Conservation (phyloP, 2,888 invertebrate genomes). For the Leptinotarsa peninsularis region DNA sequence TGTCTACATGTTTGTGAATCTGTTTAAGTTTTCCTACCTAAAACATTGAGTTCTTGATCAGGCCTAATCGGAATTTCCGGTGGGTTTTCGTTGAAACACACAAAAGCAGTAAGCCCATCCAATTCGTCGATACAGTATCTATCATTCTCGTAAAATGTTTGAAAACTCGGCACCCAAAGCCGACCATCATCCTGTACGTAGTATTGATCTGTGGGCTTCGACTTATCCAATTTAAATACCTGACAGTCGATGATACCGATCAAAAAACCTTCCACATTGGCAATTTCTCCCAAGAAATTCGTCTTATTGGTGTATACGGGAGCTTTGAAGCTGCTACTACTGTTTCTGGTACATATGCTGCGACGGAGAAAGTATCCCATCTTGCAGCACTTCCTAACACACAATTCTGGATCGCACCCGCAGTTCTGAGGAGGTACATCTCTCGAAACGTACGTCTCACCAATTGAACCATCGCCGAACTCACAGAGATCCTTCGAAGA, state of each 20-base stretch:
- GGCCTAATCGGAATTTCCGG: not conserved
- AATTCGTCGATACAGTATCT: constrained; percentile 49
- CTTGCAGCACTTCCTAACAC: constrained; percentile 46
- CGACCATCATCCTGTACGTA: constrained; percentile 50
- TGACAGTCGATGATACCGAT: constrained; percentile 45
- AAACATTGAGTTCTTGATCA: constrained; percentile 18
- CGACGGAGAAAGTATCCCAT: constrained; percentile 36
- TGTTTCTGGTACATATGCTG: constrained; percentile 27
- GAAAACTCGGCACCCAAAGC: constrained; percentile 45
- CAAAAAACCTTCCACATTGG: constrained; percentile 30
- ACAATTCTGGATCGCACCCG: constrained; percentile 29
- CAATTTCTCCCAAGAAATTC: constrained; percentile 24
- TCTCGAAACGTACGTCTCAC: constrained; percentile 10
- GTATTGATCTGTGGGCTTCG: constrained; percentile 42
- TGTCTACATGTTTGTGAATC: too few relatives aligned
- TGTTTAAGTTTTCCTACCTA: constrained; percentile 27
- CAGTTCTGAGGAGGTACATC: constrained; percentile 20
- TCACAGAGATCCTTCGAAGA: constrained; percentile 24
- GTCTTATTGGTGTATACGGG: constrained; percentile 37
- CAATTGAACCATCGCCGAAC: not conserved
- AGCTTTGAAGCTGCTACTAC: constrained; percentile 31
- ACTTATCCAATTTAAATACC: constrained; percentile 38
- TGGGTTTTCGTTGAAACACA: constrained; percentile 33
- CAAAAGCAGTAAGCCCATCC: constrained; percentile 31
- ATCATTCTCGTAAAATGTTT: constrained; percentile 34